Base-by-base conservation (phyloP, 1,140 invertebrate genomes). In the Drosophila melanogaster region DNA sequence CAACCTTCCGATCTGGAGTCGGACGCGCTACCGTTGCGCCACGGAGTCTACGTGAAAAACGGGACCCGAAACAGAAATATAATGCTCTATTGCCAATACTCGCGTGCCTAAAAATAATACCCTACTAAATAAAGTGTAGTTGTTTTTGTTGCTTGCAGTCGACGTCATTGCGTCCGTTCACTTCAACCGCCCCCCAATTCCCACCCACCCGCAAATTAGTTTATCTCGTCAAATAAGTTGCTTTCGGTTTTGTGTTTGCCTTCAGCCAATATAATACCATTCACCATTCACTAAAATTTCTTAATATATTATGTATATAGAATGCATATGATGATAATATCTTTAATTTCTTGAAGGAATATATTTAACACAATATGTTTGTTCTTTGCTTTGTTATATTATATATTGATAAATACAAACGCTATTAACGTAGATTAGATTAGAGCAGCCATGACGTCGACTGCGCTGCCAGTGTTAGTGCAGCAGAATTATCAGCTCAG, bases 1-100 rank as follows among this genome's bases (percentile, higher is more conserved):
- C 97, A 98, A 97, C 97, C 97, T 98, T 98, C 96, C 97, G 97
- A 97, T 98, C 97, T 97, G 97, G 97, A 98, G 96, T 98, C 97
- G 97, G 96, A 98, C 97, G 97, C 96, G 96, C 97, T 97, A 98
- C 97, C 96, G 95, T 98, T 98, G 97, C 97, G 54, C 17, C 49
- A 61, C 60, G 66, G 51, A 70, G 69, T 65, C 67, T 35, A 35
- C 49, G 10, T 17, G 30, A 10, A 35, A 35, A 51, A 35, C 5
- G 15, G 15, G 1, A 51, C 49, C 10, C 15, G 49, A 51, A 35
- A 35, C 49, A 12, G 10, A 6, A 19, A 33, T 69, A 40, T 53
- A 53, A 53, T n/a, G 53, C 14, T 38, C 5, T 72, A 30, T 59
- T 74, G 46, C 51, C 53, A 35, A 61, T 64, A 54, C 33, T 62